Evolutionary conservation across 1,140 invertebrate genomes (phyloP).

Genomic region (Drosophila sechellia): DNA sequence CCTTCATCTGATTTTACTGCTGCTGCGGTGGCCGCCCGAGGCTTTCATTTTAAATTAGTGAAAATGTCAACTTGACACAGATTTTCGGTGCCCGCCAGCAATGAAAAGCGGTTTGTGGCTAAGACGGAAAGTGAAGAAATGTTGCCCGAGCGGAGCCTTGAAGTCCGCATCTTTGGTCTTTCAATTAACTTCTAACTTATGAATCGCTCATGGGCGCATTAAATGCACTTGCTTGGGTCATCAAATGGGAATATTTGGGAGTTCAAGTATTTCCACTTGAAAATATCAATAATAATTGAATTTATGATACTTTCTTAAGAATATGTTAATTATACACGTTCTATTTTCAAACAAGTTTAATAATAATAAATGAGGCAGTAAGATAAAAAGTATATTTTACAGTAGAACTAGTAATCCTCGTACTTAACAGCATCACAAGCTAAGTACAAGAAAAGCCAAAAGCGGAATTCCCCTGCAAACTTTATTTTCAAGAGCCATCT

Average conservation of each 20-base stretch:
- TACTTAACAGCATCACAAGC: neutral
- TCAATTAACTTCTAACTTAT: constrained; percentile 40
- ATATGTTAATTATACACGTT: too few species aligned
- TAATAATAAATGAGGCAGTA: too few species aligned
- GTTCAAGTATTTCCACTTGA: neutral
- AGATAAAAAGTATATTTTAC: too few species aligned
- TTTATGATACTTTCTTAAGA: too few species aligned
- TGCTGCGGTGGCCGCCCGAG: constrained; percentile 23
- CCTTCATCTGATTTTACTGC: constrained; percentile 12
- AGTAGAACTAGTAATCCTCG: too few species aligned
- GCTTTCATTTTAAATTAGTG: constrained; percentile 75
- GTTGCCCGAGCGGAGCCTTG: constrained; percentile 26
- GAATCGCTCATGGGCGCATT: constrained; percentile 15
- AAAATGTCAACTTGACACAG: constrained; percentile 83
- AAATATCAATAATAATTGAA: too few species aligned
- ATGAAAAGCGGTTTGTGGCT: constrained; percentile 47
- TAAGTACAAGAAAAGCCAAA: neutral
- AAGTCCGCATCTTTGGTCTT: constrained; percentile 38
- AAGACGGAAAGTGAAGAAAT: constrained; percentile 27
- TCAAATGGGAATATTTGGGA: neutral
- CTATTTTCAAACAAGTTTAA: too few species aligned
- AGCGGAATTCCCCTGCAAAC: neutral
- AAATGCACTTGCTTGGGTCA: neutral
- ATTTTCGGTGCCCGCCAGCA: constrained; percentile 56
- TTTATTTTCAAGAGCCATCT: neutral